phyloP scores from a whole-genome alignment of 2,888 invertebrate genomes.

The Lasius platythorax region DNA sequence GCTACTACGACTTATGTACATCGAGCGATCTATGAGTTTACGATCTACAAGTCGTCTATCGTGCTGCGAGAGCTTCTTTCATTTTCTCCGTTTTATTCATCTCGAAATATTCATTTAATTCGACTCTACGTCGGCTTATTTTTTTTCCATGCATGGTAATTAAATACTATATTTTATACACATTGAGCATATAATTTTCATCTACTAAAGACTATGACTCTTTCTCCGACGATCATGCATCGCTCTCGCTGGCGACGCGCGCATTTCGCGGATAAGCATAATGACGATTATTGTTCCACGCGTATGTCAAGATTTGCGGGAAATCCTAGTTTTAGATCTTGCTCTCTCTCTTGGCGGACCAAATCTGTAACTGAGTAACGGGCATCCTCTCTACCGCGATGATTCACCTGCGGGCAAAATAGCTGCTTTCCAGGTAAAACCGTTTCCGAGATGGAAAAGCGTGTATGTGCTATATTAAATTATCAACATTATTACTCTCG shows the following conservation, averaged over 20 bases:
- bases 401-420: constrained; percentile 72
- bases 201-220: background rate
- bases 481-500: constrained; percentile 38
- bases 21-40: background rate
- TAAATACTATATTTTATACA: background rate
- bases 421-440: constrained; percentile 68
- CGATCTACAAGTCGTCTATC: background rate
- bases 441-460: constrained; percentile 64
- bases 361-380: constrained; percentile 69
- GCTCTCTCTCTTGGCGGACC: constrained; percentile 68
- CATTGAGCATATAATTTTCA: background rate
- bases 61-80: background rate
- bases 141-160: background rate
- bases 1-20: background rate
- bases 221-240: background rate
- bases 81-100: background rate
- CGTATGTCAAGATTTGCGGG: constrained; percentile 22
- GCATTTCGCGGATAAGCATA: constrained; percentile 3
- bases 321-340: constrained; percentile 55
- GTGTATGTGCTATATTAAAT: constrained; percentile 27
- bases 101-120: background rate
- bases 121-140: background rate
- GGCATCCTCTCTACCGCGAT: constrained; percentile 61
- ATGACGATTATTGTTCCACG: constrained; percentile 20
- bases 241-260: background rate